These are phyloP conservation scores for Malaclemys terrapin DNA, from an alignment of 2,113 vertebrate species.

Conservation along the genomic window DNA sequence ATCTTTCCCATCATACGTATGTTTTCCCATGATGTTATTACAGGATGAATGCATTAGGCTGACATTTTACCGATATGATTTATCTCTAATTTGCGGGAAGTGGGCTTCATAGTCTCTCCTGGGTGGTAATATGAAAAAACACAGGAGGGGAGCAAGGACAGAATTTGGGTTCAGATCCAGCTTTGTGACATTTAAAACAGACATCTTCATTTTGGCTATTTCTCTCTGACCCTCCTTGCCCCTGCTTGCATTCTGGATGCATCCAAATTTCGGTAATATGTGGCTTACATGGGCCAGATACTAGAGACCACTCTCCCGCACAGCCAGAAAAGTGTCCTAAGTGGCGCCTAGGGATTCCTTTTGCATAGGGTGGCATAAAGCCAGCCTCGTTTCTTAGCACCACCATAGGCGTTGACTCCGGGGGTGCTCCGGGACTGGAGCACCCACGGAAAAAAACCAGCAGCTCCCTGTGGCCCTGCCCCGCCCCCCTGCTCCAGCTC, in stretches of 20 bases:
- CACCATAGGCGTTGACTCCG: too few species aligned
- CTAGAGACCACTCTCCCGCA: neutral
- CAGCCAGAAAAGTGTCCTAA: slow-evolving; percentile 17
- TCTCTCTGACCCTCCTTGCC: slow-evolving; percentile 31
- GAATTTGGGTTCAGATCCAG: slow-evolving; percentile 8
- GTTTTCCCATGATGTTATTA: neutral
- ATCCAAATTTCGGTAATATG: neutral
- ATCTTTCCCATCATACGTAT: neutral
- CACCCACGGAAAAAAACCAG: too few species aligned
- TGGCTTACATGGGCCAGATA: neutral
- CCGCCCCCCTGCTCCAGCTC: too few species aligned
- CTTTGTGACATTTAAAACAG: slow-evolving; percentile 38
- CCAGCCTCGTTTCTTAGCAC: neutral
- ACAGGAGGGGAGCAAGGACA: neutral
- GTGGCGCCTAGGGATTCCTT: neutral
- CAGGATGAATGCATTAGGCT: slow-evolving; percentile 50
- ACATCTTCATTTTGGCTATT: slow-evolving; percentile 49
- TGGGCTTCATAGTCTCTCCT: neutral
- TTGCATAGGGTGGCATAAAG: slow-evolving; percentile 7
- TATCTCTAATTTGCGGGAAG: slow-evolving; percentile 17
- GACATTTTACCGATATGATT: slow-evolving; percentile 27
- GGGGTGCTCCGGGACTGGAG: too few species aligned
- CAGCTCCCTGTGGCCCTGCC: too few species aligned
- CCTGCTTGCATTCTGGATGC: slow-evolving; percentile 28
- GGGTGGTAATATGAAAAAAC: slow-evolving; percentile 1